Conservation (phyloP, 2,888 invertebrate genomes). For the Amblyteles armatorius region DNA sequence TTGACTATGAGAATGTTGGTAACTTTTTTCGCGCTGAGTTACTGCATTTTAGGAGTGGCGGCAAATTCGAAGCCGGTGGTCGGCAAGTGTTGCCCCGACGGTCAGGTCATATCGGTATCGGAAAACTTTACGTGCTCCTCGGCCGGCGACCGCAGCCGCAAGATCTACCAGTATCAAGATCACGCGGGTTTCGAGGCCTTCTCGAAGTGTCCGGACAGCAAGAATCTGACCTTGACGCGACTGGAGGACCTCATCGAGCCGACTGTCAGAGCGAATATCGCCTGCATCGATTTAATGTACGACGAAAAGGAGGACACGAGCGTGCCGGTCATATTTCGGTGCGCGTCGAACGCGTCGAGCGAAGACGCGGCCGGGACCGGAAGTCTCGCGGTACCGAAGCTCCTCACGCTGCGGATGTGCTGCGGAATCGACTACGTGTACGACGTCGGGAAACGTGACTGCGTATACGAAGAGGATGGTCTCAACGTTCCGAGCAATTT, state of each 20-base stretch:
- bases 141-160: slow-evolving; percentile 21
- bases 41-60: not conserved
- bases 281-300: slow-evolving; percentile 73
- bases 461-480: slow-evolving; percentile 47
- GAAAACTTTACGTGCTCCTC: slow-evolving; percentile 60
- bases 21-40: not conserved
- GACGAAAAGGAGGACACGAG: slow-evolving; percentile 16
- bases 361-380: not conserved
- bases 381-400: slow-evolving; percentile 51
- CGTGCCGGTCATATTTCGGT: slow-evolving; percentile 69
- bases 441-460: slow-evolving; percentile 62
- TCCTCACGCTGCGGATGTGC: slow-evolving; percentile 71
- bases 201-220: slow-evolving; percentile 32
- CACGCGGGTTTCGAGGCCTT: not conserved
- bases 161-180: slow-evolving; percentile 10
- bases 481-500: not conserved
- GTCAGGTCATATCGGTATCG: slow-evolving; percentile 66
- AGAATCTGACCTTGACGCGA: slow-evolving; percentile 27
- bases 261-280: slow-evolving; percentile 54
- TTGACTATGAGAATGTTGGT: not conserved
- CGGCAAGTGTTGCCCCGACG: slow-evolving; percentile 70
- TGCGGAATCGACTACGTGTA: slow-evolving; percentile 68
- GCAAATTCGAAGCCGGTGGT: slow-evolving; percentile 5
- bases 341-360: slow-evolving; percentile 53
- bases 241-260: slow-evolving; percentile 47